phyloP scores from a whole-genome alignment of 2,113 vertebrate genomes.

The Crypturellus undulatus region DNA sequence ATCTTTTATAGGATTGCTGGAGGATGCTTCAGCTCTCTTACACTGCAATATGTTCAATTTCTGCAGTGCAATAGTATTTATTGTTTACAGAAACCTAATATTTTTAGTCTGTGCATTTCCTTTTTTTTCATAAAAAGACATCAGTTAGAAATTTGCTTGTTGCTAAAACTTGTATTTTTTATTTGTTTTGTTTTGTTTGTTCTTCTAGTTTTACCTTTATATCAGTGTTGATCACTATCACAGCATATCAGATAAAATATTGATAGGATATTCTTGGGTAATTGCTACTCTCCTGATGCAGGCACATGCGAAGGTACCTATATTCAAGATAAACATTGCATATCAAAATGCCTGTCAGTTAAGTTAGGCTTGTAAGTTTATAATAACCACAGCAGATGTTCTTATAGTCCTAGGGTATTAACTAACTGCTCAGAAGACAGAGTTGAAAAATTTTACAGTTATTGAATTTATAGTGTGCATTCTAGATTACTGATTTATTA shows the following conservation, averaged over 20 bases:
- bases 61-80: not conserved
- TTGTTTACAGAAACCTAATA: not conserved
- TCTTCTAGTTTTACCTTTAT: not conserved
- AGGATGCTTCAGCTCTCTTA: not conserved
- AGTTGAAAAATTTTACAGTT: not conserved
- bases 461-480: not conserved
- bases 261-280: not conserved
- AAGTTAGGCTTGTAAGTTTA: not conserved
- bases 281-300: not conserved
- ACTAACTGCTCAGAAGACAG: not conserved
- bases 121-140: not conserved
- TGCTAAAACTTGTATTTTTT: not conserved
- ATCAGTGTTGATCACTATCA: rapidly evolving
- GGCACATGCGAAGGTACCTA: not conserved
- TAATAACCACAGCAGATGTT: not conserved
- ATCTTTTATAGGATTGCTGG: not conserved
- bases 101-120: not conserved
- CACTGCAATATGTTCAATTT: not conserved
- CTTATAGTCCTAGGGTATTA: not conserved
- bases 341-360: not conserved
- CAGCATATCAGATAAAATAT: not conserved
- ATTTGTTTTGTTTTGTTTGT: not conserved
- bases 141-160: not conserved
- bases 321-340: not conserved
- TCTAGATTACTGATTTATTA: not conserved